Evolutionary conservation across 1,140 invertebrate species (phyloP).

Genomic region (Rhynchophorus ferrugineus): DNA sequence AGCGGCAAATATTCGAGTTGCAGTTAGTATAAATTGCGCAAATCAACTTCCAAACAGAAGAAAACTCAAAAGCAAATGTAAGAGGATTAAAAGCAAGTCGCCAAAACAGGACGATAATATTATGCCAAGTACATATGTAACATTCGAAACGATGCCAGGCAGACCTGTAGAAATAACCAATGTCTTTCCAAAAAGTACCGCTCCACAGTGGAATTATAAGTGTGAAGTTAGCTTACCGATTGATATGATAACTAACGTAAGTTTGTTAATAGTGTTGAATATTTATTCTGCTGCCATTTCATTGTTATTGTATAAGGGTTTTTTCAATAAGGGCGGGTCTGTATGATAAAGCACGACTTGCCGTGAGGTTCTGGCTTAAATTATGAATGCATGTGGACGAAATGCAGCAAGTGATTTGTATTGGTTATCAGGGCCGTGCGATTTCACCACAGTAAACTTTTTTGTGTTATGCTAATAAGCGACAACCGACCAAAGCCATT

Average conservation of each 20-base stretch:
- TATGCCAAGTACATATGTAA: conserved; percentile 51
- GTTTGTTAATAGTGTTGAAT: conserved; percentile 14
- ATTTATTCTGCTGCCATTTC: conserved; percentile 3
- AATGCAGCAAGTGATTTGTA: too few species aligned
- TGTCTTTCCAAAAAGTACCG: conserved; percentile 45
- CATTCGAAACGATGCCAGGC: conserved; percentile 44
- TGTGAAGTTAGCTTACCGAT: conserved; percentile 45
- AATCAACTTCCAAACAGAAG: conserved; percentile 48
- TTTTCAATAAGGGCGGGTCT: too few species aligned
- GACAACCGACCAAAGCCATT: too few species aligned
- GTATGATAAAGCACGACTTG: too few species aligned
- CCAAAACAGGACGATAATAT: conserved; percentile 28
- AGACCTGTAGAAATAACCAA: conserved; percentile 43
- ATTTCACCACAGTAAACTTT: too few species aligned
- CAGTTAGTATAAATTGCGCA: conserved; percentile 49
- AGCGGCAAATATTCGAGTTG: conserved; percentile 37
- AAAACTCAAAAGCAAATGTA: conserved; percentile 31
- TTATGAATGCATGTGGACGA: too few species aligned
- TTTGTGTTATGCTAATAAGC: too few species aligned
- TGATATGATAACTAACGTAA: conserved; percentile 50
- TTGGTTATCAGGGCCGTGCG: too few species aligned
- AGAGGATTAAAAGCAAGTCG: conserved; percentile 28
- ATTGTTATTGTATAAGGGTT: too few species aligned
- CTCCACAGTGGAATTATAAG: conserved; percentile 51
- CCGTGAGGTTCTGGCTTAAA: too few species aligned